Conservation (phyloP, 2,888 invertebrate species). For the Blera fallax region DNA sequence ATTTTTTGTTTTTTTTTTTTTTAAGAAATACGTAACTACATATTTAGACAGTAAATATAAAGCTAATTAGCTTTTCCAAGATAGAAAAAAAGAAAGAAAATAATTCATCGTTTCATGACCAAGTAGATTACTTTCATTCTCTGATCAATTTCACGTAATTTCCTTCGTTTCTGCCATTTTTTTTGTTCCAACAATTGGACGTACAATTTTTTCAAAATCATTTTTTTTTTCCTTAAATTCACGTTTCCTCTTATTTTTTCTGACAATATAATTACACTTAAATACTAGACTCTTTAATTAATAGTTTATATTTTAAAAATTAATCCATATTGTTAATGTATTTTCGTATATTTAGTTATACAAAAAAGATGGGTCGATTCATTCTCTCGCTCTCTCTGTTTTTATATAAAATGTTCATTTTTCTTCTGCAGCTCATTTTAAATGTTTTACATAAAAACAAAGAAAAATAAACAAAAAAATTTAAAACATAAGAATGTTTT, state of each 20-base stretch:
- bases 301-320: slow-evolving; percentile 44
- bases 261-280: slow-evolving; percentile 65
- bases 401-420: slow-evolving; percentile 28
- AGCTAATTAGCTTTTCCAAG: slow-evolving; percentile 4
- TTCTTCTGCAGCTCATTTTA: slow-evolving; percentile 10
- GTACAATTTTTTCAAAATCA: slow-evolving; percentile 14
- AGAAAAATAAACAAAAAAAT: slow-evolving; percentile 39
- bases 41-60: slow-evolving; percentile 35
- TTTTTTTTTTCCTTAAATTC: not conserved
- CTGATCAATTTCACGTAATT: not conserved
- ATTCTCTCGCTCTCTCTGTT: slow-evolving; percentile 66
- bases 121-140: not conserved
- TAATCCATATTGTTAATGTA: slow-evolving; percentile 36
- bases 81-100: slow-evolving; percentile 7
- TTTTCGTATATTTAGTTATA: slow-evolving; percentile 52
- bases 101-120: slow-evolving; percentile 14
- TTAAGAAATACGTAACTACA: slow-evolving; percentile 3
- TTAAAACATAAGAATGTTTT: not conserved
- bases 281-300: slow-evolving; percentile 53
- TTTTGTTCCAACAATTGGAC: slow-evolving; percentile 24
- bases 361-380: slow-evolving; percentile 68
- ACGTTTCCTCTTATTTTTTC: slow-evolving; percentile 14
- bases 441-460: slow-evolving; percentile 47
- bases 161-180: not conserved
- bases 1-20: not conserved